Base-by-base conservation (phyloP, 2,113 vertebrate genomes). In the Aix galericulata region DNA sequence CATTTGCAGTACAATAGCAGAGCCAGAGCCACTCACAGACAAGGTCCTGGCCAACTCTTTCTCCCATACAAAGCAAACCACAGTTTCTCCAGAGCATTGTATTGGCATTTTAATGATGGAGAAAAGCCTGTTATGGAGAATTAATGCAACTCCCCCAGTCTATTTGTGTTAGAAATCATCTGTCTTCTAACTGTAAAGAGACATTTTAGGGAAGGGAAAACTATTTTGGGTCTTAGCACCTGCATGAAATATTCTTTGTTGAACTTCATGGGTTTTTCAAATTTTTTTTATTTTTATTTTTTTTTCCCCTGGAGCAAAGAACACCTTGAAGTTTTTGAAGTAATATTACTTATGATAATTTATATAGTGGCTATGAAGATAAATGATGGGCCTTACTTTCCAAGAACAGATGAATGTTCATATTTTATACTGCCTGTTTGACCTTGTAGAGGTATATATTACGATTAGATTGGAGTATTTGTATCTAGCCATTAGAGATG, bases 351-450 rank as follows among this genome's bases (percentile, higher is more conserved):
- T 95, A 56, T 16, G 46, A 79, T 95, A 75, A 84, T 90, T 93
- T 95, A 9, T 89, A 95, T 40, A 86, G 48, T 68, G 36, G n/a
- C 62, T 76, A 71, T 66, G 62, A 73, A 71, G 58, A 64, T 94
- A 94, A 96, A 95, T 91, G 95, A 95, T 96, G 66, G 66, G 59
- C 77, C 40, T 62, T 94, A 79, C 77, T 91, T 96, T 87, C 78
- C 89, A 86, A 78, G 89, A 96, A 79, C 48, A 91, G 44, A 48
- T 87, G 48, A 78, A 94, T 69, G 68, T 96, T 95, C 62, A 55
- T 89, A 77, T 89, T 95, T 96, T 89, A 71, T 88, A 72, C 88
- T 83, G 59, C 53, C 52, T 94, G 52, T 80, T 95, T 97, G 93
- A 96, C 81, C 88, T 97, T 97, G 79, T 91, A 64, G 62, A 84